Evolutionary conservation across 2,888 invertebrate species (phyloP).

Genomic region (Plebejus anna): DNA sequence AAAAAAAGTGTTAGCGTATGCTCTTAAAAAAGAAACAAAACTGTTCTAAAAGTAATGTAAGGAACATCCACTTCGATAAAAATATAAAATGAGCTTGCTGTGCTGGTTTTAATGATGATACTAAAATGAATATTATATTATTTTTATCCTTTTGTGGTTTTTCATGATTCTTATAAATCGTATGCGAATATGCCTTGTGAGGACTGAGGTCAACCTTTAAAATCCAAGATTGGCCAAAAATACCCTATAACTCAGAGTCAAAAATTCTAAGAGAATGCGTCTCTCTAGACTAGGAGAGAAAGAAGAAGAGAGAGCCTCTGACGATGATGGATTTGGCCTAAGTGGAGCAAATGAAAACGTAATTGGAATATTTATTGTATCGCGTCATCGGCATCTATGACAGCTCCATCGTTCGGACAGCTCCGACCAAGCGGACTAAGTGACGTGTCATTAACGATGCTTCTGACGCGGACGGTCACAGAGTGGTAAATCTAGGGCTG

Average conservation of each 20-base stretch:
- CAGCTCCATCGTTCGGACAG: constrained; percentile 21
- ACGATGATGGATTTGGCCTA: constrained; percentile 16
- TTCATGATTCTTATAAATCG: background rate
- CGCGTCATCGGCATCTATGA: constrained; percentile 19
- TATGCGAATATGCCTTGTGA: no score
- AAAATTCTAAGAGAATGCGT: background rate
- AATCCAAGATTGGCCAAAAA: background rate
- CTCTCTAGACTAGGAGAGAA: background rate
- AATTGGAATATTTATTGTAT: constrained; percentile 21
- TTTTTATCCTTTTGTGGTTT: background rate
- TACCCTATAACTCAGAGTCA: background rate
- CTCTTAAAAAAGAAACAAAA: background rate
- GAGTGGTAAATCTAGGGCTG: constrained; percentile 10
- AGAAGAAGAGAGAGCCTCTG: background rate
- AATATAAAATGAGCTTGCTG: background rate
- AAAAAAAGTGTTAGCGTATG: no score
- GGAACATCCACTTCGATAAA: background rate
- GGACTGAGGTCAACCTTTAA: no score
- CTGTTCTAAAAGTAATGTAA: background rate
- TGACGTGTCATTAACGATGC: constrained; percentile 21
- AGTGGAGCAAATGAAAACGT: constrained; percentile 24
- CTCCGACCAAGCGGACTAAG: constrained; percentile 2
- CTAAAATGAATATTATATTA: background rate
- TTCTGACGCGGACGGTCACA: constrained; percentile 18
- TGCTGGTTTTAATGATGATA: background rate